These are phyloP conservation scores for Lasiommata megera DNA, from an alignment of 2,888 invertebrate species.

Conservation along the genomic window DNA sequence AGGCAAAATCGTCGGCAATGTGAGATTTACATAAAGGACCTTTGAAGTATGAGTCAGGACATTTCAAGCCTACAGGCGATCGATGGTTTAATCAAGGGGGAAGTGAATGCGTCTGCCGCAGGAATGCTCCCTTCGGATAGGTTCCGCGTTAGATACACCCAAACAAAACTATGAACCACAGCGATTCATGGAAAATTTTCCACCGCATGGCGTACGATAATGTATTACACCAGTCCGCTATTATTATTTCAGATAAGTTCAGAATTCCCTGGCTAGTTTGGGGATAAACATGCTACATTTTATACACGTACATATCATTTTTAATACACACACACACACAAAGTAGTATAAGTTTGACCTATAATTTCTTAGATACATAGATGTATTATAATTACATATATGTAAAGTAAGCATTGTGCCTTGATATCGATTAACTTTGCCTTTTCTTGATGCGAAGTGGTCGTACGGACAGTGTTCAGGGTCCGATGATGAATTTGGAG, in stretches of 20 bases:
- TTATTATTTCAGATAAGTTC: background rate
- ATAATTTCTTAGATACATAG: too few species aligned
- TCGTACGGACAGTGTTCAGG: too few species aligned
- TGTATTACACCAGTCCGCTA: background rate
- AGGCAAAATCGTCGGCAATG: background rate
- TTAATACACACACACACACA: too few species aligned
- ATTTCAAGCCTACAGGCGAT: slow-evolving; percentile 59
- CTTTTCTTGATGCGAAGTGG: too few species aligned
- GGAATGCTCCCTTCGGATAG: slow-evolving; percentile 30
- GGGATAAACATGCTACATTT: background rate
- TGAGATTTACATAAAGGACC: slow-evolving; percentile 18
- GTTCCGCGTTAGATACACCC: slow-evolving; percentile 19
- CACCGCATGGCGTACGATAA: background rate
- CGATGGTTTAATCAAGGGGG: slow-evolving; percentile 54
- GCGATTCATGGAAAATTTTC: slow-evolving; percentile 20
- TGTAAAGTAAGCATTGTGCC: too few species aligned
- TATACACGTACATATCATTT: too few species aligned
- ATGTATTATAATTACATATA: too few species aligned
- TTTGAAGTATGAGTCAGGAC: slow-evolving; percentile 43
- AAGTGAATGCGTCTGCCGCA: slow-evolving; percentile 50
- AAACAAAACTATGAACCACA: slow-evolving; percentile 28
- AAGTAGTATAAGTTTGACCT: too few species aligned
- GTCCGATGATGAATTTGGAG: too few species aligned
- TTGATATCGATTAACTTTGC: too few species aligned
- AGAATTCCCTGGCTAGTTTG: background rate